Evolutionary conservation across 1,140 invertebrate genomes (phyloP).

Genomic region (Bathynomus jamesi): DNA sequence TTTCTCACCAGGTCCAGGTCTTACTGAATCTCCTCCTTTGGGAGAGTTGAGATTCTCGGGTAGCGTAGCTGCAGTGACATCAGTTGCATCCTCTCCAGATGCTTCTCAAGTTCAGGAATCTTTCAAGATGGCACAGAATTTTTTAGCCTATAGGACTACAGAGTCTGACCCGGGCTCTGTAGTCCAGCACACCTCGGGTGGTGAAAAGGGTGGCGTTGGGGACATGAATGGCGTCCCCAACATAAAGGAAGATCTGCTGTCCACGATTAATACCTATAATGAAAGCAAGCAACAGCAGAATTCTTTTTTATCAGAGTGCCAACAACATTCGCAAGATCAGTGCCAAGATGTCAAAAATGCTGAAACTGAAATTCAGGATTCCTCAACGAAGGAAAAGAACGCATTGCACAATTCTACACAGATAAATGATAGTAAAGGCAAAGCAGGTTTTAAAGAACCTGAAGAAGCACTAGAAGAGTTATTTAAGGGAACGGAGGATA

Average conservation of each 20-base stretch:
- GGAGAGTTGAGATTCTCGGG: conserved; percentile 34
- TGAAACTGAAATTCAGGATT: neutral
- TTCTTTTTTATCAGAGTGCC: neutral
- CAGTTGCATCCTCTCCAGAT: conserved; percentile 23
- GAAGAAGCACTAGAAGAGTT: neutral
- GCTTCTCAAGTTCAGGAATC: conserved; percentile 30
- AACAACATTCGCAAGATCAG: neutral
- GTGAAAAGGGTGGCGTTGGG: neutral
- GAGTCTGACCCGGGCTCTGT: conserved; percentile 38
- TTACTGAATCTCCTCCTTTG: conserved; percentile 21
- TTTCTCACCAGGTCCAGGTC: conserved; percentile 7
- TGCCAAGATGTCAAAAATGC: neutral
- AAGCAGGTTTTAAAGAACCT: neutral
- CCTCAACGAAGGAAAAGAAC: neutral
- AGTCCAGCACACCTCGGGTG: conserved; percentile 21
- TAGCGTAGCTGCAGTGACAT: conserved; percentile 30
- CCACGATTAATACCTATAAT: neutral
- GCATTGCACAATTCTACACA: too few species aligned
- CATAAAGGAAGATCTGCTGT: neutral
- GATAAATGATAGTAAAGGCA: neutral
- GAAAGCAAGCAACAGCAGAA: neutral
- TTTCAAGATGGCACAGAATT: conserved; percentile 36
- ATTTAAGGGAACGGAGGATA: neutral
- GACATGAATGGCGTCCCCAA: neutral
- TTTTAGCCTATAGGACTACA: conserved; percentile 39